Base-by-base conservation (phyloP, 2,113 vertebrate genomes). In the Thunnus maccoyii region DNA sequence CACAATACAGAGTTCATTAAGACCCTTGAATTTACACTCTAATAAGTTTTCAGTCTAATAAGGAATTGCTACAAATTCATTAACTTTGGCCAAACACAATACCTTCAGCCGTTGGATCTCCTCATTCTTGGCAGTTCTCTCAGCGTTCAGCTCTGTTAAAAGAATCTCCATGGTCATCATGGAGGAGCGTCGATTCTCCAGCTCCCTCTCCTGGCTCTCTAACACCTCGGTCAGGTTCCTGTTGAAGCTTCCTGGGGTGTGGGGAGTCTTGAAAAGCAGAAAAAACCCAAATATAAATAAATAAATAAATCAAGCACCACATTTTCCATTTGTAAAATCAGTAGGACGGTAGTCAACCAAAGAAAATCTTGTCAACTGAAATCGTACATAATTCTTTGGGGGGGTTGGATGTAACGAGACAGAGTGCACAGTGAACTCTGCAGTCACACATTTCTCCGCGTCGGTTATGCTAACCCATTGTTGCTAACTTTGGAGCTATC, bases 51-150 rank as follows among this genome's bases (percentile, higher is more conserved):
- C 12, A 46, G n/a, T 62, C 1, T 41, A 10, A 44, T 20, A 10
- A 22, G 52, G 8, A 72, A 62, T 11, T 8, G 15, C 30, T 57
- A 27, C 5, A 60, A 1, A 62, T 56, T 25, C 5, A 50, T 76
- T 4, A 18, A 66, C 11, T 7, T 48, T 27, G 20, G 3, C 20
- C n/a, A 8, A 72, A 32, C 48, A 44, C 18, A 22, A 16, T 3
- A 97, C 98, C 96, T 98, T 98, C 17, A 99, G 95, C 73, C 96
- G 94, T 66, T 96, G 93, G 44, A 99, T 99, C 88, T 99, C 97
- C 10, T 96, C 94, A n/a, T 97, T 99, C 93, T 97, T 99, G 2
- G 94, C 95, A 0, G 91, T 84, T 86, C 98, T 93, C 69, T 99
- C 98, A 64, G 97, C 90, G 10, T 95, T 97, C 46, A 99, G 92